Percentiles rank a stretch among this genome's conserved stretches.
Conservation (phyloP, 2,888 invertebrate species). For the Aplocera efformata region DNA sequence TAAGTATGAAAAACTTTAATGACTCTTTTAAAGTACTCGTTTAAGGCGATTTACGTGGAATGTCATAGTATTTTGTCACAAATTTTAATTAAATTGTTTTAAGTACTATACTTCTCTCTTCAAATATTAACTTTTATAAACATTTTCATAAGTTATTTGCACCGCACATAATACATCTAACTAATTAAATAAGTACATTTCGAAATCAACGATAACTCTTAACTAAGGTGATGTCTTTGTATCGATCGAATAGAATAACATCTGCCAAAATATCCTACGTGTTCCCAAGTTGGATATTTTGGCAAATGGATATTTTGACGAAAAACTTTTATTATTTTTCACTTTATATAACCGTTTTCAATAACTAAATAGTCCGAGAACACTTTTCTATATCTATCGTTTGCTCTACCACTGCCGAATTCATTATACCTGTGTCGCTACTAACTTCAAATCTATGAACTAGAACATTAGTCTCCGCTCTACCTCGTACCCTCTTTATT, state of each 20-base stretch:
- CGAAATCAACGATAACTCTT: conserved; percentile 41
- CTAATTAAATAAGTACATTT: conserved; percentile 26
- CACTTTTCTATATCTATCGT: conserved; percentile 61
- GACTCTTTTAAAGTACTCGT: conserved; percentile 27
- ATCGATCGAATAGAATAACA: conserved; percentile 34
- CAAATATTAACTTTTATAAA: conserved; percentile 38
- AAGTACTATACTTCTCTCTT: conserved; percentile 44
- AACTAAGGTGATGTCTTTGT: conserved; percentile 45
- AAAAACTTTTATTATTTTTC: too few relatives aligned
- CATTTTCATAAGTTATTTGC: conserved; percentile 49
- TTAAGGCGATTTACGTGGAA: conserved; percentile 30
- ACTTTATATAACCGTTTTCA: too few relatives aligned
- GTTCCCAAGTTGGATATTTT: conserved; percentile 9
- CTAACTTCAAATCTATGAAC: conserved; percentile 33
- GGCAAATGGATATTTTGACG: neutral
- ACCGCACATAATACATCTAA: conserved; percentile 46
- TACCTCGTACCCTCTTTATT: conserved; percentile 16
- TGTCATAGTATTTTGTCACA: conserved; percentile 28
- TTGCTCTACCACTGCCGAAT: conserved; percentile 41
- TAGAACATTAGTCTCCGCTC: conserved; percentile 27
- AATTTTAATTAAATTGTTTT: conserved; percentile 38
- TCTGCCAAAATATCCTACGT: conserved; percentile 27
- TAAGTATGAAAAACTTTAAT: conserved; percentile 23
- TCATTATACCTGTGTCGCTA: conserved; percentile 36
- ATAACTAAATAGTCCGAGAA: conserved; percentile 49